Percentiles rank a stretch among this genome's conserved stretches.
Conservation (phyloP, 2,888 invertebrate species). For the Meandrusa payeni region DNA sequence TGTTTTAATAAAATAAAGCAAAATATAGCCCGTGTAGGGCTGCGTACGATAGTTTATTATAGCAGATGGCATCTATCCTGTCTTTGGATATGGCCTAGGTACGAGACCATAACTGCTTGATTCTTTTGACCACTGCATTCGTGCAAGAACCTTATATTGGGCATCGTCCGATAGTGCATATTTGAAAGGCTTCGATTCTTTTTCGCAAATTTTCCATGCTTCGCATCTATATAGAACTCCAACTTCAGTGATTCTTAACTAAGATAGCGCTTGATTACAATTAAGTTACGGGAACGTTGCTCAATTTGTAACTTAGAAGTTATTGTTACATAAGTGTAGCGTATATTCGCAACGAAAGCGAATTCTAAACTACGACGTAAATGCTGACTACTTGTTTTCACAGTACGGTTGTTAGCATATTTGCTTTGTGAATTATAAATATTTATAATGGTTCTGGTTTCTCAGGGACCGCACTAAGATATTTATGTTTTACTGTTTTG, state of each 20-base stretch:
- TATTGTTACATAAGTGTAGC: conserved; percentile 6
- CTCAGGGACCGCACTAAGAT: too few relatives aligned
- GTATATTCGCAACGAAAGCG: conserved; percentile 7
- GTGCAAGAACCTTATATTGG: not conserved
- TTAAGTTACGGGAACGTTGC: conserved; percentile 11
- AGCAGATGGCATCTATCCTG: too few relatives aligned
- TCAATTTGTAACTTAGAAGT: conserved; percentile 8
- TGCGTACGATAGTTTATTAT: too few relatives aligned
- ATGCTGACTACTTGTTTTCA: conserved; percentile 10
- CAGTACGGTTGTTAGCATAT: conserved; percentile 8
- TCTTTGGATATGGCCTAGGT: too few relatives aligned
- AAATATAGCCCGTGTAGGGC: too few relatives aligned
- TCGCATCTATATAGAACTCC: not conserved
- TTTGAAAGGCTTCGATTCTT: not conserved
- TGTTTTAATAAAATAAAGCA: too few relatives aligned
- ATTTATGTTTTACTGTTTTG: too few relatives aligned
- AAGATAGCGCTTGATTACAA: conserved; percentile 6
- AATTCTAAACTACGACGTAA: conserved; percentile 3
- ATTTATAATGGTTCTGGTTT: too few relatives aligned
- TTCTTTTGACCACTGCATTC: too few relatives aligned
- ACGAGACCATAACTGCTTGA: too few relatives aligned
- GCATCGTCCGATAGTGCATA: not conserved
- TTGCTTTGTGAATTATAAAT: conserved; percentile 7
- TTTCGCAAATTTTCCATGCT: not conserved
- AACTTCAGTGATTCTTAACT: conserved; percentile 1